Evolutionary conservation across 2,888 invertebrate genomes (phyloP), one percentile per base, ranked within the genome.

Genomic region (Clitarchus hookeri): DNA sequence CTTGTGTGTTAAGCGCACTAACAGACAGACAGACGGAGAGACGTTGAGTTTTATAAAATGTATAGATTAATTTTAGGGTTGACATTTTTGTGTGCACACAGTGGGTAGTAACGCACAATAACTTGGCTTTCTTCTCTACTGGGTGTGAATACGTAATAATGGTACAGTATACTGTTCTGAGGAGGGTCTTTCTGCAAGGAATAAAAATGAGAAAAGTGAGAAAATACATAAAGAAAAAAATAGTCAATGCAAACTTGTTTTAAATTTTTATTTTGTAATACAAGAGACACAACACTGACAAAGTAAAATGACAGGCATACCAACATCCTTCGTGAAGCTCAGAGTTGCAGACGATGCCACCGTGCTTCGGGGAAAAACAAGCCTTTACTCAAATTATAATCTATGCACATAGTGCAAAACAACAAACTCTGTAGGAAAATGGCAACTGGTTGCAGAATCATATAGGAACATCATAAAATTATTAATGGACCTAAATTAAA

Each of bases 391-490:
- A 65, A 65, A 65, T 65, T 65, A 65, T 19, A 65, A 65, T 19
- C 65, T 65, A 65, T 65, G 65, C n/a, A n/a, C 65, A 65, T 65
- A n/a, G 65, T 65, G 65, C 65, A 65, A 23, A 65, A 65, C 65
- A 65, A 65, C n/a, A 65, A 65, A 65, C 19, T 65, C 16, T 65
- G 65, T 65, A 65, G 65, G 65, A 65, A 65, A 65, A 65, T 65
- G 65, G 65, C 65, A 65, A 65, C 65, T 65, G 65, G 16, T n/a
- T 65, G 19, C 65, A 65, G 65, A 65, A 65, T 65, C 23, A 12
- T 23, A 65, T 65, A 65, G 65, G 65, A 65, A 65, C 65, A 65
- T 65, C 65, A 65, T 65, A 65, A 65, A 65, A 65, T 65, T 65
- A 65, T 65, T 65, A 65, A 65, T 65, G 65, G 8, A 65, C 65